phyloP scores from a whole-genome alignment of 2,888 invertebrate genomes.

The Mellilla xanthometata region DNA sequence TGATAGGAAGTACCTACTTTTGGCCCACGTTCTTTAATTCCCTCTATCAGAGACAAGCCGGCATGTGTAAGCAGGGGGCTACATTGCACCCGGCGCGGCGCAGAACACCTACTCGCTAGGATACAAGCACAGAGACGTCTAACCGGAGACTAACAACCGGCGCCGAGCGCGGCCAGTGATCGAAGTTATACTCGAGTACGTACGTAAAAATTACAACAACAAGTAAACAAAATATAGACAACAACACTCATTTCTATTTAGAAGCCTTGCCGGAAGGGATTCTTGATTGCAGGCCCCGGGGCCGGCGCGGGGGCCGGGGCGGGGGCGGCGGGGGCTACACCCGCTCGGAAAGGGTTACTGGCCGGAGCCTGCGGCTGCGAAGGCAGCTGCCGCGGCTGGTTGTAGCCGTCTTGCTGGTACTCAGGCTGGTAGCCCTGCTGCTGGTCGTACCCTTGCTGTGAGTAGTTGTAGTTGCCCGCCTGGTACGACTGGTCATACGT shows the following conservation, averaged over 20 bases:
- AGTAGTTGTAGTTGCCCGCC: constrained; percentile 61
- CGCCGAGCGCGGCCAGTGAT: constrained; percentile 72
- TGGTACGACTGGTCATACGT: constrained; percentile 73
- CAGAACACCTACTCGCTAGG: constrained; percentile 17
- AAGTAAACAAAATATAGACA: constrained; percentile 75
- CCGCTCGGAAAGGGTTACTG: constrained; percentile 69
- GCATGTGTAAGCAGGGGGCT: constrained; percentile 7
- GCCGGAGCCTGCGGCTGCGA: constrained; percentile 73
- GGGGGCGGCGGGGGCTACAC: constrained; percentile 43
- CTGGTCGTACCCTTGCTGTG: constrained; percentile 64
- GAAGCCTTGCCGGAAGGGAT: constrained; percentile 93
- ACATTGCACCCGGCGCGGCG: constrained; percentile 15
- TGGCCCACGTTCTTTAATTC: too few relatives aligned
- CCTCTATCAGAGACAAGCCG: too few relatives aligned
- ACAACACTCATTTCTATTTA: constrained; percentile 74
- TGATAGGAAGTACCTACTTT: too few relatives aligned
- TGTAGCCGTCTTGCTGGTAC: constrained; percentile 59
- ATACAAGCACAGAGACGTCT: constrained; percentile 71
- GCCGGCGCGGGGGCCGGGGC: constrained; percentile 52
- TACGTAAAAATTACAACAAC: constrained; percentile 64
- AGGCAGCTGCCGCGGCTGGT: constrained; percentile 71
- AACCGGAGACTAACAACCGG: constrained; percentile 63
- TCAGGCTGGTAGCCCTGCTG: constrained; percentile 62
- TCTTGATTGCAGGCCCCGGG: constrained; percentile 81
- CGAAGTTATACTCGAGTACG: constrained; percentile 69